Percentiles rank a stretch among this genome's conserved stretches.
phyloP scores from a whole-genome alignment of 2,888 invertebrate genomes.

The Terebella lapidaria region DNA sequence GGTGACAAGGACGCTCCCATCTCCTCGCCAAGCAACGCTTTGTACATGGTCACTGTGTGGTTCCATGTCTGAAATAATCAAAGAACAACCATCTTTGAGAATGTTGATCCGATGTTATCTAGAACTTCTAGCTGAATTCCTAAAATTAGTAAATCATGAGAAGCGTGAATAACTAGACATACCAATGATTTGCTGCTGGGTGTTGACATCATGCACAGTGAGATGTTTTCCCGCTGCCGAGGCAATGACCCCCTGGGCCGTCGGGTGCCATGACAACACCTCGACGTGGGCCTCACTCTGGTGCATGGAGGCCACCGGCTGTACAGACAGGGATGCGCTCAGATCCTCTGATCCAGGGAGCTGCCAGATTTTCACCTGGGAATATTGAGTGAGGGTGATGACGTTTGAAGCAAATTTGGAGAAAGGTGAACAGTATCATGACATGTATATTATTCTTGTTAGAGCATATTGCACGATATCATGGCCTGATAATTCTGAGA shows the following conservation, averaged over 20 bases:
- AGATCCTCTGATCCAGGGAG: neutral
- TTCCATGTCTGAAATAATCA: constrained; percentile 58
- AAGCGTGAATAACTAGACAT: neutral
- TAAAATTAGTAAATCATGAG: neutral
- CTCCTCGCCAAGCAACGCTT: constrained; percentile 83
- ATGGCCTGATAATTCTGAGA: too few relatives aligned
- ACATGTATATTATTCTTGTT: too few relatives aligned
- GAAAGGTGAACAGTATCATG: too few relatives aligned
- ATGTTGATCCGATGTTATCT: neutral
- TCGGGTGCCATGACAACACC: neutral
- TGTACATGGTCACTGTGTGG: constrained; percentile 83
- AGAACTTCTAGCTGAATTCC: too few relatives aligned
- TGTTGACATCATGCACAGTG: neutral
- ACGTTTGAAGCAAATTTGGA: too few relatives aligned
- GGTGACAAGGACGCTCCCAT: constrained; percentile 69
- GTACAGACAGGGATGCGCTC: neutral
- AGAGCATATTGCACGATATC: too few relatives aligned
- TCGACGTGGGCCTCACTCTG: neutral
- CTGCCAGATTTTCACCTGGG: neutral
- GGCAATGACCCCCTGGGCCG: neutral
- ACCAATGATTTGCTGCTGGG: neutral
- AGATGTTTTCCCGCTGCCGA: neutral
- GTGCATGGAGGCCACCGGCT: neutral
- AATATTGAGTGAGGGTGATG: too few relatives aligned
- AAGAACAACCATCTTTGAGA: too few relatives aligned